Evolutionary conservation across 2,888 invertebrate genomes (phyloP), one percentile per base, ranked within the genome.

Genomic region (Bimastos eiseni): DNA sequence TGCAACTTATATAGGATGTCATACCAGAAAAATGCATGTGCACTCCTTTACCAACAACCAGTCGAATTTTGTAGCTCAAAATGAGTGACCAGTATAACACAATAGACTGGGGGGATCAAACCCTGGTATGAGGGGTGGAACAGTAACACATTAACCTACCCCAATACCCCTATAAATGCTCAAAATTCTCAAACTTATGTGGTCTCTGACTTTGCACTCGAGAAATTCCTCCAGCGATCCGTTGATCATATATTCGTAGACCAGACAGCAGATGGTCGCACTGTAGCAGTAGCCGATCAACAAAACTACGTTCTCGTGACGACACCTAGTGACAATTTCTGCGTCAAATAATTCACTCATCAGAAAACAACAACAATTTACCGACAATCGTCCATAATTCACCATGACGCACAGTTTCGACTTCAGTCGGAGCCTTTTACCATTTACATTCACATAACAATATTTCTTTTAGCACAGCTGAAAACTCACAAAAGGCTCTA

Each of bases 191-290:
- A n/a, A n/a, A n/a, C 30, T 70, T 30, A n/a, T 70, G 13, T n/a
- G 36, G 37, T 4, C 37, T 36, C 86, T 86, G 37, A 86, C 86
- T 30, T 86, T 86, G 86, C 86, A 34, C 6, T 86, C 86, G 37
- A 86, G 86, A 86, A 86, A 86, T 24, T 86, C 86, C 34, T 86
- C 86, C 36, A 86, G 24, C 30, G 86, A 86, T 86, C 86, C 86
- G 24, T 86, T 86, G 37, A 34, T 36, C 86, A 86, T 86, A 8
- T 86, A 86, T 86, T 86, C 86, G 24, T 86, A 86, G 24, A 86
- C 34, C 24, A 86, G 30, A 37, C 86, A 86, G n/a, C 86, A 37
- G 86, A 21, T 36, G 21, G 36, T 86, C 21, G 34, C 5, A 37
- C 37, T 37, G 37, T 86, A n/a, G 86, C 86, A 86, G 37, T 86